These are phyloP conservation scores for Pipistrellus kuhlii DNA, from an alignment of 2,797 vertebrate genomes.

Conservation along the genomic window DNA sequence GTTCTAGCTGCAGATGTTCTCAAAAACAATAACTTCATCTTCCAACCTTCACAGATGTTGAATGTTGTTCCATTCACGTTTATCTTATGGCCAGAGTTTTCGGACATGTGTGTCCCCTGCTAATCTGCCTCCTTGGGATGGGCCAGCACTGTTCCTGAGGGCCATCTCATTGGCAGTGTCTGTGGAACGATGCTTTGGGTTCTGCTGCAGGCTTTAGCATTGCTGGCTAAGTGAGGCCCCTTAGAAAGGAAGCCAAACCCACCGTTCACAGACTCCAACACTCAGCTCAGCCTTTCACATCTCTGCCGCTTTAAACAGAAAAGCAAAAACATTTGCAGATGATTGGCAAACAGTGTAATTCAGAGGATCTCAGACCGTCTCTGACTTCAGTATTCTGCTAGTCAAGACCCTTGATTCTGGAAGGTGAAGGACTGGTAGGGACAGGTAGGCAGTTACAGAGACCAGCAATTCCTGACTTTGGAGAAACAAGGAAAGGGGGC, in stretches of 20 bases:
- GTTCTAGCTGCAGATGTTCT: conserved; percentile 38
- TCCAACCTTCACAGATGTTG: neutral
- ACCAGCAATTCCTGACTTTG: conserved; percentile 3
- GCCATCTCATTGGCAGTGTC: neutral
- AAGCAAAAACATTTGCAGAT: conserved; percentile 21
- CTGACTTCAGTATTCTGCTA: neutral
- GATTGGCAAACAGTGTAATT: conserved; percentile 3
- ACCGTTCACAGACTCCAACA: neutral
- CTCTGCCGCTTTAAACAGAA: conserved; percentile 9
- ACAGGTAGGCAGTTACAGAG: neutral
- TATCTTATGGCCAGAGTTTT: neutral
- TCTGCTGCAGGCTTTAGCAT: neutral
- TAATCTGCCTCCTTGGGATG: neutral
- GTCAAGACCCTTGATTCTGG: neutral
- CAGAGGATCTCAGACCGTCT: neutral
- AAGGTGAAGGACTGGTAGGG: conserved; percentile 18
- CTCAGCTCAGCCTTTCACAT: neutral
- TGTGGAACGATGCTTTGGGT: neutral
- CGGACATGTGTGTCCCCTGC: neutral
- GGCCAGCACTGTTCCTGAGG: neutral
- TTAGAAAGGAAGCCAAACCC: neutral
- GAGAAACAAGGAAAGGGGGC: neutral
- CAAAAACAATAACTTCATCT: neutral
- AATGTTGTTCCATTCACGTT: neutral
- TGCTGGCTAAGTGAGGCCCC: neutral